Evolutionary conservation across 2,888 invertebrate species (phyloP), one percentile per base, ranked within the genome.

Genomic region (Oeneis ivallda): DNA sequence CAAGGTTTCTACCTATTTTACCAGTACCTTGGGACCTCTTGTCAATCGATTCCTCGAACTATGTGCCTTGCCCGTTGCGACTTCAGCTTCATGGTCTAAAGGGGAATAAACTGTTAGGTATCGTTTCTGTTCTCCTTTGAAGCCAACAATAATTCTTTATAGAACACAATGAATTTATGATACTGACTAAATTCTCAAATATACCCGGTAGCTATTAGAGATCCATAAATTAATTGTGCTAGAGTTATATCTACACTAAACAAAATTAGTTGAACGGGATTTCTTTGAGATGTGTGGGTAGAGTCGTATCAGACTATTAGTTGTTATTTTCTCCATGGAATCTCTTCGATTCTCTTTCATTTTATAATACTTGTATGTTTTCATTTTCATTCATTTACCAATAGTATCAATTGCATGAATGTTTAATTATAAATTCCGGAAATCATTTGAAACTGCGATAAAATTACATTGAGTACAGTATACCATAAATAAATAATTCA

Each of bases 401-500:
- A 52, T 52, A 26, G 13, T 11, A 50, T 26, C 9, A 39, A 56
- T 56, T 10, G 19, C 13, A 53, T 53, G 13, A 41, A 17, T 56
- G 10, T 41, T 15, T 15, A 53, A 17, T 53, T 3, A 53, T 37
- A 4, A 9, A 34, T 26, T 39, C 17, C 41, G 56, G 56, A 56
- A 54, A 41, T 37, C 47, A 17, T 49, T 49, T 19, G 17, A 11
- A 41, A 19, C 19, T 41, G 39, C 13, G 39, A 41, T 11, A 41
- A 19, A 56, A 56, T 10, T 3, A 39, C 19, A 56, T 56, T 19
- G 56, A 39, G 19, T 19, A 34, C n/a, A 50, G 11, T 49, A 17
- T 39, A 39, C 41, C 45, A 4, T 9, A n/a, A n/a, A 58, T 58
- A 58, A 45, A 45, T 32, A 34, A 58, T 45, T 58, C 58, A 58